Evolutionary conservation across 2,888 invertebrate species (phyloP).

Genomic region (Frankliniella intonsa): DNA sequence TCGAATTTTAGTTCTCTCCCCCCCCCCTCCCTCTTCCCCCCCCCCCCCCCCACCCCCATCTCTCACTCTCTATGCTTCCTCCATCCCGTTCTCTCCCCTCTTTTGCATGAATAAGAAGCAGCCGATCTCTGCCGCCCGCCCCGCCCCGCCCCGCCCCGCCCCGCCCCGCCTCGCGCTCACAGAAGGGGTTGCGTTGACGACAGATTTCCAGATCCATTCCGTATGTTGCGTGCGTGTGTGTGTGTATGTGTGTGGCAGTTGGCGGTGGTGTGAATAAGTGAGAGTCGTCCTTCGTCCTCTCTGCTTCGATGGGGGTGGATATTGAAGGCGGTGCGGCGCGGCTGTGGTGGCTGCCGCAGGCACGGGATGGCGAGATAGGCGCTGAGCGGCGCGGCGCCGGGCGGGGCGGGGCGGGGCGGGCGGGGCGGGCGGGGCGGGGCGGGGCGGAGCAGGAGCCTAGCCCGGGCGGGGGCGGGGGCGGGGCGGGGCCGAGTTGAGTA

Average conservation of each 20-base stretch:
- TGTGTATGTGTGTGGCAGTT: neutral
- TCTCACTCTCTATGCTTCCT: neutral
- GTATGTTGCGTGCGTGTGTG: neutral
- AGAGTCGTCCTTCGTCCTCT: neutral
- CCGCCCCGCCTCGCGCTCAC: neutral
- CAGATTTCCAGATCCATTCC: slow-evolving; percentile 16
- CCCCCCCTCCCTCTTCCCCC: neutral
- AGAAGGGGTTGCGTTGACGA: neutral
- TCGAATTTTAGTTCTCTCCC: neutral
- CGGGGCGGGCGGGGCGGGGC: neutral
- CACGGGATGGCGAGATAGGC: no score
- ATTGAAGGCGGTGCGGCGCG: neutral
- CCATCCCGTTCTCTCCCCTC: no score
- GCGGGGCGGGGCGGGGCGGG: neutral
- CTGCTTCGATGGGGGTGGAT: neutral
- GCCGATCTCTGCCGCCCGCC: no score
- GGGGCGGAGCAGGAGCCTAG: neutral
- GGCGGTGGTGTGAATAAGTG: neutral
- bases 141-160: no score
- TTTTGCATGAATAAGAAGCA: no score
- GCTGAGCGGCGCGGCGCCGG: no score
- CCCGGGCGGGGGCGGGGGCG: neutral
- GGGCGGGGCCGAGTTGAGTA: no score
- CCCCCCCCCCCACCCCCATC: neutral
- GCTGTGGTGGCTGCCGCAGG: no score